phyloP scores from a whole-genome alignment of 1,140 invertebrate species.

The Pseudobourletiella spinata region DNA sequence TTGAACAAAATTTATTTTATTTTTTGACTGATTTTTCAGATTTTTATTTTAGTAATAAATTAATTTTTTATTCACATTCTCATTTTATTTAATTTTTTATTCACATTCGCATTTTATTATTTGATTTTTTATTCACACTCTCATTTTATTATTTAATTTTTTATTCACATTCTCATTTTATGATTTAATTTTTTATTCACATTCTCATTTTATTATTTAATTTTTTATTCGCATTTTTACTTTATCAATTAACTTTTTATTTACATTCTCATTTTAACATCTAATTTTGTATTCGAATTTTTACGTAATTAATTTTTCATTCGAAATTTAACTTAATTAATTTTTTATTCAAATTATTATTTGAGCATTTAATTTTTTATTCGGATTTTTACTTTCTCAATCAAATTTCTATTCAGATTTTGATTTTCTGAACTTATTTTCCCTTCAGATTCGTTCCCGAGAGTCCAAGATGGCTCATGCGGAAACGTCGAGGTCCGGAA shows the following conservation, averaged over 20 bases:
- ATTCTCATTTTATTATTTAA: no score
- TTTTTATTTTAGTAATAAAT: background rate
- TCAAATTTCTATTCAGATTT: background rate
- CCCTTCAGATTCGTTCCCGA: conserved; percentile 27
- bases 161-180: background rate
- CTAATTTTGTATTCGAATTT: background rate
- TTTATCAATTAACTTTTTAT: no score
- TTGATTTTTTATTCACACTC: no score
- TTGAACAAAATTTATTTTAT: no score
- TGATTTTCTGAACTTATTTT: conserved; percentile 2
- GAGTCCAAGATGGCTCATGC: conserved; percentile 31
- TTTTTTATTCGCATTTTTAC: no score
- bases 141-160: no score
- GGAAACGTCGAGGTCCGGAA: conserved; percentile 16
- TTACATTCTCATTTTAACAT: no score
- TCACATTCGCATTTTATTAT: no score
- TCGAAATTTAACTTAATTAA: background rate
- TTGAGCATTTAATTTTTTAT: background rate
- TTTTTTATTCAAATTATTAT: background rate
- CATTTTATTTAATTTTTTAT: no score
- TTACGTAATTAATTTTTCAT: background rate
- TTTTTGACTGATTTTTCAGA: no score
- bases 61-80: no score
- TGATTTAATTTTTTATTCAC: no score
- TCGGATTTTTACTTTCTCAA: background rate